Evolutionary conservation across 2,113 vertebrate genomes (phyloP).

Genomic region (Syrmaticus mikado): DNA sequence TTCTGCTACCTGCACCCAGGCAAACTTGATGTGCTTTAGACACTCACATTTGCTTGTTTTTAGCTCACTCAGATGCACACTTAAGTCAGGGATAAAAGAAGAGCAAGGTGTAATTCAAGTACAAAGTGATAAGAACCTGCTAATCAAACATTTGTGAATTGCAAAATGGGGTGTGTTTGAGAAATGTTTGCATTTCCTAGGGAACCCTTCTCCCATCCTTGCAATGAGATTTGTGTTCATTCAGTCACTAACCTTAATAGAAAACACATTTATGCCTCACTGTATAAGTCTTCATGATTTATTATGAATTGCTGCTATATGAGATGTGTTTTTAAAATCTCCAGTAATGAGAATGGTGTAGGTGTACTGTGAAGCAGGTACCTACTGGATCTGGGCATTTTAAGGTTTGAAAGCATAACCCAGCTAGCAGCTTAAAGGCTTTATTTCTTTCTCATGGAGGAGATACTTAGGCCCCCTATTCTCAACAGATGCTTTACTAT

Average conservation of each 20-base stretch:
- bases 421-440: not conserved
- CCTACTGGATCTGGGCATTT: not conserved
- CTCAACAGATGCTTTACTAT: not conserved
- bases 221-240: not conserved
- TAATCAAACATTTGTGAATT: not conserved
- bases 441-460: not conserved
- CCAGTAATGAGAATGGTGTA: not conserved
- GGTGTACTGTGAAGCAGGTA: not conserved
- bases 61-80: not conserved
- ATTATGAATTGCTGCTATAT: not conserved
- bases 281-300: not conserved
- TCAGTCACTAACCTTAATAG: not conserved
- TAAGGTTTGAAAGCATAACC: not conserved
- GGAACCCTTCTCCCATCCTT: not conserved
- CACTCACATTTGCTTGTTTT: not conserved
- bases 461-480: not conserved
- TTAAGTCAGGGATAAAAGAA: not conserved
- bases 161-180: not conserved
- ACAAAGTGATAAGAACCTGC: not conserved
- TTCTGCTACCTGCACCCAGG: not conserved
- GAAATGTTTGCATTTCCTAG: not conserved
- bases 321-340: not conserved
- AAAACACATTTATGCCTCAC: not conserved
- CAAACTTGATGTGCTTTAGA: not conserved
- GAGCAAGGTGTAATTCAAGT: not conserved